Conservation (phyloP, 2,113 vertebrate genomes). For the Podocnemis expansa region DNA sequence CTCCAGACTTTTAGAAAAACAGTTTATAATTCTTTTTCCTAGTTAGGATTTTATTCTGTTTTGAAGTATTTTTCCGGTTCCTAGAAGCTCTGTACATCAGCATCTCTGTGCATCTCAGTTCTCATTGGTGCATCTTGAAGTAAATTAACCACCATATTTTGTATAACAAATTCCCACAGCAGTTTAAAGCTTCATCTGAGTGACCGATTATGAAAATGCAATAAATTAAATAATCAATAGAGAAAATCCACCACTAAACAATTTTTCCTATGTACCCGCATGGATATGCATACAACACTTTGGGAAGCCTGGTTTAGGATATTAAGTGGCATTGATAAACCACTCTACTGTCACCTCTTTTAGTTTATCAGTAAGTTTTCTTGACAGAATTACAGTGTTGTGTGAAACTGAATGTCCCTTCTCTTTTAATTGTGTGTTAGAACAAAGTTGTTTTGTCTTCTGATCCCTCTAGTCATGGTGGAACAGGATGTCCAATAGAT, state of each 20-base stretch:
- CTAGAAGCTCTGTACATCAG: not conserved
- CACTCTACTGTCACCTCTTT: not conserved
- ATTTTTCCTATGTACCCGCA: not conserved
- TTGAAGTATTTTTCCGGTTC: too few species aligned
- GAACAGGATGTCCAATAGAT: constrained; percentile 98
- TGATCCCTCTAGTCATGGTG: constrained; percentile 91
- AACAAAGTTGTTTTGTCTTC: constrained; percentile 32
- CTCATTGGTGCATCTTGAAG: not conserved
- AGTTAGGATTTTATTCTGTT: too few species aligned
- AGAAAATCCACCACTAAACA: not conserved
- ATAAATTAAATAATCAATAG: not conserved
- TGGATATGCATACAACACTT: not conserved
- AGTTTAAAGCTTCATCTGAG: not conserved
- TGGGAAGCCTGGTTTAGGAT: not conserved
- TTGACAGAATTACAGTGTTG: not conserved
- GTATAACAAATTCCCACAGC: not conserved
- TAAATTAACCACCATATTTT: not conserved
- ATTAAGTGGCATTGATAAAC: not conserved
- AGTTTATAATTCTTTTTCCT: too few species aligned
- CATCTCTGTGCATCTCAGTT: not conserved
- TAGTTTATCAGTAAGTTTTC: not conserved
- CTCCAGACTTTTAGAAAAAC: too few species aligned
- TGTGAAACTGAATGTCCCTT: not conserved
- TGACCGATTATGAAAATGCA: not conserved
- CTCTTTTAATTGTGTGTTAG: not conserved